Percentiles rank a stretch among this genome's conserved stretches.
Evolutionary conservation across 2,113 vertebrate genomes (phyloP).

Genomic region (Oryctolagus cuniculus): mOryCun1.1 NC_091453.1:25277501-25278000

Average conservation of each 20-base stretch:
- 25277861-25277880: not conserved
- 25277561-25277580: not conserved
- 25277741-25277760: not conserved
- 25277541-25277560: constrained; percentile 2
- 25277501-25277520: not conserved
- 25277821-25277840: not conserved
- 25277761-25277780: not conserved
- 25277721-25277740: not conserved
- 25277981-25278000: constrained; percentile 63
- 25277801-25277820: not conserved
- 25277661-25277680: not conserved
- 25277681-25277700: not conserved
- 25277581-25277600: not conserved
- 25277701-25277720: not conserved
- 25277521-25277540: not conserved
- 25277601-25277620: not conserved
- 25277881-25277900: not conserved
- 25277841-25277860: not conserved
- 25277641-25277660: not conserved
- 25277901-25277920: constrained; percentile 19
- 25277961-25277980: constrained; percentile 63
- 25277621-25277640: not conserved
- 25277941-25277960: constrained; percentile 59
- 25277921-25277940: constrained; percentile 38
- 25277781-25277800: not conserved